These are phyloP conservation scores for Antidorcas marsupialis DNA, from an alignment of 2,113 vertebrate genomes.

Conservation along the genomic window DNA sequence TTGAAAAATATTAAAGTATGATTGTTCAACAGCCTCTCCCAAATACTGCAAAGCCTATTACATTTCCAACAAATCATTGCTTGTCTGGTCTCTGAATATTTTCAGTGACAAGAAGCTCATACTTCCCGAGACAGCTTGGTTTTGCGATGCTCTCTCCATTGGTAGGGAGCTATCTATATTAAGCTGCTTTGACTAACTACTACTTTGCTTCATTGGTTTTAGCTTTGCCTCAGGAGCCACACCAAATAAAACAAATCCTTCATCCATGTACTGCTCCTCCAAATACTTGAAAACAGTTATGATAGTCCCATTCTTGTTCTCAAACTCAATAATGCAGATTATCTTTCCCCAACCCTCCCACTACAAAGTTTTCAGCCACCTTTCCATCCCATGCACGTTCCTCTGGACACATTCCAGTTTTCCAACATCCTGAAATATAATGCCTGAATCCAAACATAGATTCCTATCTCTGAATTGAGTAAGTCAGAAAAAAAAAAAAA, in stretches of 20 bases:
- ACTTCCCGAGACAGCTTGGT: background rate
- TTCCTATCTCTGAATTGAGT: background rate
- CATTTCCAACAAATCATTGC: background rate
- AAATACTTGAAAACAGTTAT: constrained; percentile 21
- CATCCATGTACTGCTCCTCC: background rate
- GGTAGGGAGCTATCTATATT: background rate
- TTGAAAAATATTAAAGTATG: background rate
- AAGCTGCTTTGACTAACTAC: background rate
- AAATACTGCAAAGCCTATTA: background rate
- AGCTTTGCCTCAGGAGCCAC: background rate
- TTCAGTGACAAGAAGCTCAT: background rate
- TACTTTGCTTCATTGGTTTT: background rate
- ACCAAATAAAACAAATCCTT: constrained; percentile 29
- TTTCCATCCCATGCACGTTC: background rate
- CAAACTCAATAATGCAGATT: background rate
- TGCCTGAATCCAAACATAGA: background rate
- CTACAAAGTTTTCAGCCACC: background rate
- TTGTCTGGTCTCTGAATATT: background rate
- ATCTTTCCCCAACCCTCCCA: background rate
- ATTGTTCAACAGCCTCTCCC: background rate
- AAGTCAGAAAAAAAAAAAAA: background rate
- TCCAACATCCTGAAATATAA: background rate
- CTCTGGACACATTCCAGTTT: background rate
- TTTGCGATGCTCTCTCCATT: background rate
- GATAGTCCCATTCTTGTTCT: background rate